phyloP scores from a whole-genome alignment of 2,797 vertebrate species.

The Erpetoichthys calabaricus region DNA sequence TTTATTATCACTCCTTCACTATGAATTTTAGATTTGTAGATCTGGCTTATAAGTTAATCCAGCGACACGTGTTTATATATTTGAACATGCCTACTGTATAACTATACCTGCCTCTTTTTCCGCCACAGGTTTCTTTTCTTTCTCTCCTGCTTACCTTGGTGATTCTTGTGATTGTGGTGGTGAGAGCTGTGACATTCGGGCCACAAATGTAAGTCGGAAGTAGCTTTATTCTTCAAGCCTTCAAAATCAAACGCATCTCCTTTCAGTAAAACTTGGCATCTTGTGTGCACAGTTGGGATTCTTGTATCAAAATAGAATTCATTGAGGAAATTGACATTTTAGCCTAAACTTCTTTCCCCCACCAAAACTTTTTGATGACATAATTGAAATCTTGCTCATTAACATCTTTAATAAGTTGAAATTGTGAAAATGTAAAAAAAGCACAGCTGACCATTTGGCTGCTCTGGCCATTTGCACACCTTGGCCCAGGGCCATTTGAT shows the following conservation, averaged over 20 bases:
- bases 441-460: too few species aligned
- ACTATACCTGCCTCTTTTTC: slow-evolving; percentile 12
- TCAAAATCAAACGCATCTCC: slow-evolving; percentile 15
- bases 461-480: too few species aligned
- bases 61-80: too few species aligned
- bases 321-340: slow-evolving; percentile 14
- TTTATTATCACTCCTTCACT: too few species aligned
- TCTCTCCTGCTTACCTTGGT: slow-evolving; percentile 70
- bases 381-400: slow-evolving; percentile 9
- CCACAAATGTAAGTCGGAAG: slow-evolving; percentile 52
- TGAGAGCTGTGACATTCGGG: slow-evolving; percentile 62
- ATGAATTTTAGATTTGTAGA: too few species aligned
- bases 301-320: slow-evolving; percentile 20
- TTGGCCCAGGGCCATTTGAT: too few species aligned
- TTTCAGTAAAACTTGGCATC: too few species aligned
- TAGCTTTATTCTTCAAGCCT: slow-evolving; percentile 25
- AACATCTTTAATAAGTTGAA: too few species aligned
- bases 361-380: slow-evolving; percentile 18
- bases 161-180: slow-evolving; percentile 64
- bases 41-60: too few species aligned
- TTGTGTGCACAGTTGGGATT: slow-evolving; percentile 25
- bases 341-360: slow-evolving; percentile 22
- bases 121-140: slow-evolving; percentile 65
- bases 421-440: too few species aligned
- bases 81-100: too few species aligned